These are phyloP conservation scores for Plotosus lineatus DNA, from an alignment of 2,113 vertebrate species.

Conservation along the genomic window DNA sequence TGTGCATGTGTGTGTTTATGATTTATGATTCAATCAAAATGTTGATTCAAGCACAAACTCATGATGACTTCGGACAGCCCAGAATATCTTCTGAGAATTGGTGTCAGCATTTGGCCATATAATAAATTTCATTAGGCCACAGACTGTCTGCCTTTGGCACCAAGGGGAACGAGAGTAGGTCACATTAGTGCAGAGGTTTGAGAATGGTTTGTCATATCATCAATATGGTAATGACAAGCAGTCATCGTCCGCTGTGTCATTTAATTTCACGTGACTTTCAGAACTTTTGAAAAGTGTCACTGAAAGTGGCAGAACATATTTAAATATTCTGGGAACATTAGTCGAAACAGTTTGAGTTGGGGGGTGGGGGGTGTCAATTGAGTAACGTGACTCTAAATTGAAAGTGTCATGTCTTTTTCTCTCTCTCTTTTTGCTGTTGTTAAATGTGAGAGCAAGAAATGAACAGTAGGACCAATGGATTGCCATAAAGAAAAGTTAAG, in stretches of 20 bases:
- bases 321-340: not conserved
- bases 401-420: conserved; percentile 5
- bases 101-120: conserved; percentile 43
- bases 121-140: conserved; percentile 42
- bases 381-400: not conserved
- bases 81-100: conserved; percentile 47
- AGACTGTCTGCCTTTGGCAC: conserved; percentile 43
- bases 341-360: not conserved
- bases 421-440: no score
- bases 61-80: conserved; percentile 33
- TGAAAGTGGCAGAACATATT: conserved; percentile 19
- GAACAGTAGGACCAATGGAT: not conserved
- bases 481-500: not conserved
- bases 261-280: conserved; percentile 40
- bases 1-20: no score
- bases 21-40: conserved; percentile 47
- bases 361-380: not conserved
- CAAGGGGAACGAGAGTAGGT: conserved; percentile 29
- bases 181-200: conserved; percentile 37
- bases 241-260: conserved; percentile 33
- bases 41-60: conserved; percentile 43
- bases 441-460: not conserved
- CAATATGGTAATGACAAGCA: conserved; percentile 51
- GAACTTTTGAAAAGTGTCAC: conserved; percentile 33
- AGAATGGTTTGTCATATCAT: conserved; percentile 49